A percentile compares a stretch with the other conserved stretches of the same genome.
These are phyloP conservation scores for Mesitornis unicolor DNA, from an alignment of 2,113 vertebrate species.

Conservation along the genomic window DNA sequence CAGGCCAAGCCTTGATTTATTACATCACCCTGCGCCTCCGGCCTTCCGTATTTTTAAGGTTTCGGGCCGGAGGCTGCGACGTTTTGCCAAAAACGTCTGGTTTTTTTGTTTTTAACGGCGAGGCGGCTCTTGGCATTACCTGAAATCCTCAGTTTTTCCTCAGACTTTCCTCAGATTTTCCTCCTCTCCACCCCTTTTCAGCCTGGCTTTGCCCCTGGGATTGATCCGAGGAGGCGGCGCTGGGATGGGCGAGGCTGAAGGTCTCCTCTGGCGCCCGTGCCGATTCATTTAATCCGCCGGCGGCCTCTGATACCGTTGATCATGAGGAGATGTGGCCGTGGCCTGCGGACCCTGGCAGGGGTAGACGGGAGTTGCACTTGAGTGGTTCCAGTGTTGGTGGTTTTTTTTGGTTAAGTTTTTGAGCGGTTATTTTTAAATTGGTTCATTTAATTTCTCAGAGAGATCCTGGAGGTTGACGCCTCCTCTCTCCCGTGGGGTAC, in stretches of 20 bases:
- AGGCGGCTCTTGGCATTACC: constrained; percentile 46
- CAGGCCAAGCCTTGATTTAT: no score
- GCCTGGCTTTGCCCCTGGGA: constrained; percentile 54
- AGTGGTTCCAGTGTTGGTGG: not conserved
- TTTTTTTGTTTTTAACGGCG: no score
- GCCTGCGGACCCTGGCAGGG: constrained; percentile 63
- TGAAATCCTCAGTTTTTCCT: constrained; percentile 61
- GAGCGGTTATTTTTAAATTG: not conserved
- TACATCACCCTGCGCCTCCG: no score
- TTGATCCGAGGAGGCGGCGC: constrained; percentile 39
- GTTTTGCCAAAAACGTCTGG: no score
- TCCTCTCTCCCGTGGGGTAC: not conserved
- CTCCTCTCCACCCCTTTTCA: constrained; percentile 54
- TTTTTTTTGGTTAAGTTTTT: not conserved
- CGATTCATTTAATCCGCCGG: constrained; percentile 39
- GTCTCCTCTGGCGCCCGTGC: constrained; percentile 52
- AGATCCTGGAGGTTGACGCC: not conserved
- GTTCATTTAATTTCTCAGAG: not conserved
- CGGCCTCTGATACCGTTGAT: constrained; percentile 47
- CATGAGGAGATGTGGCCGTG: constrained; percentile 42
- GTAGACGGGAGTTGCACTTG: constrained; percentile 60
- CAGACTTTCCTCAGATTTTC: no score
- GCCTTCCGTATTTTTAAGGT: no score
- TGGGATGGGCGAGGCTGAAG: constrained; percentile 45
- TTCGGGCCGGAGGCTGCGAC: no score